Percentiles rank a stretch among this genome's conserved stretches.
Evolutionary conservation across 2,113 vertebrate species (phyloP).

Genomic region (Budorcas taxicolor): DNA sequence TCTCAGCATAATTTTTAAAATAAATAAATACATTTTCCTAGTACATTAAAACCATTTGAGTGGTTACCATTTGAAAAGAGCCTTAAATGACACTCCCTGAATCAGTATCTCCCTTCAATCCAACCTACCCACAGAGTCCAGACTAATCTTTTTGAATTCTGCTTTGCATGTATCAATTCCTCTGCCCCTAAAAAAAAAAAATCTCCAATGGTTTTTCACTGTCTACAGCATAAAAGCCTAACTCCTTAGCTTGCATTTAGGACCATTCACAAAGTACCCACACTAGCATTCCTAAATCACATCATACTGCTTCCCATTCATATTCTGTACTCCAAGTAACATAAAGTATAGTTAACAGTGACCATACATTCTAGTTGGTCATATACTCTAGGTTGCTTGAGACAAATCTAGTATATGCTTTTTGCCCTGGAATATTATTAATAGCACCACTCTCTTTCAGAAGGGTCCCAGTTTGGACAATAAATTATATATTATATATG

Average conservation of each 20-base stretch:
- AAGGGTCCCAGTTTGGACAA: background rate
- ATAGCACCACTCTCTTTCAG: background rate
- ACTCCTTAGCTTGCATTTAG: background rate
- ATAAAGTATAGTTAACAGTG: background rate
- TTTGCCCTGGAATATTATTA: background rate
- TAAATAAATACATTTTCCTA: constrained; percentile 1
- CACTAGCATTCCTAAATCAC: background rate
- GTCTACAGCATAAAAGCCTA: background rate
- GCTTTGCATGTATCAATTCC: background rate
- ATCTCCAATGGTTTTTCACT: background rate
- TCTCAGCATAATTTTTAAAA: background rate
- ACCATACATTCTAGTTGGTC: background rate
- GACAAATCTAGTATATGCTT: background rate
- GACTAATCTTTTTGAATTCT: background rate
- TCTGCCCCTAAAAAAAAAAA: background rate
- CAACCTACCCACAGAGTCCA: background rate
- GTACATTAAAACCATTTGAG: background rate
- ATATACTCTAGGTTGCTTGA: background rate
- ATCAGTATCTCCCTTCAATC: background rate
- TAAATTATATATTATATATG: background rate
- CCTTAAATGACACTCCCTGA: background rate
- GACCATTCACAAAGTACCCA: background rate
- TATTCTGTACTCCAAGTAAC: background rate
- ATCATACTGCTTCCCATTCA: background rate
- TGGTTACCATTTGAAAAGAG: background rate